Evolutionary conservation across 2,888 invertebrate species (phyloP).

Genomic region (Drosophila longiperda): DNA sequence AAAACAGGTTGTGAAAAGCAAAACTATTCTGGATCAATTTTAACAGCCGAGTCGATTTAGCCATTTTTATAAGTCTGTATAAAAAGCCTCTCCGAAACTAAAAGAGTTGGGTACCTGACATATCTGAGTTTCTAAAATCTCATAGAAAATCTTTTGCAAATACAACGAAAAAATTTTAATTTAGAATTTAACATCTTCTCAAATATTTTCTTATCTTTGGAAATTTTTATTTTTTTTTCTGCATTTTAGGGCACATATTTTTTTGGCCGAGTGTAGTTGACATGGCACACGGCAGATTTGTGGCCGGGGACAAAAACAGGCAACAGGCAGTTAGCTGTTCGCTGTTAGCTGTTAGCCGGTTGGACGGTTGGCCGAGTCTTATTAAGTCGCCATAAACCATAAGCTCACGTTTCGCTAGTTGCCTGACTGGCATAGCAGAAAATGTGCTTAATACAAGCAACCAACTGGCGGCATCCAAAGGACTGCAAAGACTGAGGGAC

Average conservation of each 20-base stretch:
- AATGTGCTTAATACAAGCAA: conserved; percentile 68
- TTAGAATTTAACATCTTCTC: no score
- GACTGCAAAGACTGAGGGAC: conserved; percentile 28
- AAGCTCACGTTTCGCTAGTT: conserved; percentile 72
- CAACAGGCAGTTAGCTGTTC: conserved; percentile 61
- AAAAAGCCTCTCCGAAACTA: no score
- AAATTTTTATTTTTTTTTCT: no score
- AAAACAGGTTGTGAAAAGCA: no score
- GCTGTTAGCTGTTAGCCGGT: conserved; percentile 37
- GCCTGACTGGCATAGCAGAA: conserved; percentile 42
- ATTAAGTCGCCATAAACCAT: conserved; percentile 79
- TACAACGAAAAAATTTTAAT: no score
- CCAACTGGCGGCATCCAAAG: conserved; percentile 58
- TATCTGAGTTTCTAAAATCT: no score
- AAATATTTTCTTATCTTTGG: no score
- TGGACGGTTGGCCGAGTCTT: conserved; percentile 56
- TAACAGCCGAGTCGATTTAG: no score
- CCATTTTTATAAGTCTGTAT: no score
- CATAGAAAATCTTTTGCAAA: no score
- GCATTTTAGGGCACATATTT: background rate
- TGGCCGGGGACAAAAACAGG: conserved; percentile 48
- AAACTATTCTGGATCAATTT: no score
- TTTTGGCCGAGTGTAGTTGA: conserved; percentile 39
- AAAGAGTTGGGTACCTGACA: no score
- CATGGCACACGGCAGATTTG: conserved; percentile 45